These are phyloP conservation scores for Columbina picui DNA, from an alignment of 2,113 vertebrate species.

Conservation along the genomic window DNA sequence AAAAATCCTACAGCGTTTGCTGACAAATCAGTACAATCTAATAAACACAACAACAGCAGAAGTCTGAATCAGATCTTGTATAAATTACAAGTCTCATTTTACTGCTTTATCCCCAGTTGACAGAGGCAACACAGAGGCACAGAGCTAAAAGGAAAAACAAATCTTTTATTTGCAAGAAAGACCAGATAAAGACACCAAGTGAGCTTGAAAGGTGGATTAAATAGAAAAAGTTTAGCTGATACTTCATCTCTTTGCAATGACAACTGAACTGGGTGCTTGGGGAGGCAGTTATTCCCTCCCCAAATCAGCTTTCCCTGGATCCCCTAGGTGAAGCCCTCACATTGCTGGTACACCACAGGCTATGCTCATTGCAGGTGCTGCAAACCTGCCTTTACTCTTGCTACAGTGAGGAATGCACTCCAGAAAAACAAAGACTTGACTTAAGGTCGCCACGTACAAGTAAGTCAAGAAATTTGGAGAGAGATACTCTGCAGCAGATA, in stretches of 20 bases:
- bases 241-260: not conserved
- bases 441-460: accelerated
- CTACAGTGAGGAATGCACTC: accelerated
- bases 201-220: not conserved
- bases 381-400: not conserved
- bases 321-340: not conserved
- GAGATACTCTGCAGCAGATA: not conserved
- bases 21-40: not conserved
- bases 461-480: not conserved
- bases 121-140: not conserved
- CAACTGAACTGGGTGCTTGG: not conserved
- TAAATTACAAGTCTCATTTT: not conserved
- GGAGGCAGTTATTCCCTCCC: not conserved
- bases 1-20: not conserved
- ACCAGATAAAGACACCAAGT: not conserved
- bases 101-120: not conserved
- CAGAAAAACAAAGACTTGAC: not conserved
- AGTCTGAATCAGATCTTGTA: not conserved
- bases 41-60: not conserved
- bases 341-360: accelerated
- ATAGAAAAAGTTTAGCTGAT: not conserved
- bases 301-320: not conserved
- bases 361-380: accelerated
- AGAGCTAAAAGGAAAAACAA: not conserved
- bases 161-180: not conserved